A percentile compares a stretch with the other conserved stretches of the same genome.
phyloP scores from a whole-genome alignment of 2,888 invertebrate genomes.

The Mallateleia sp. region DNA sequence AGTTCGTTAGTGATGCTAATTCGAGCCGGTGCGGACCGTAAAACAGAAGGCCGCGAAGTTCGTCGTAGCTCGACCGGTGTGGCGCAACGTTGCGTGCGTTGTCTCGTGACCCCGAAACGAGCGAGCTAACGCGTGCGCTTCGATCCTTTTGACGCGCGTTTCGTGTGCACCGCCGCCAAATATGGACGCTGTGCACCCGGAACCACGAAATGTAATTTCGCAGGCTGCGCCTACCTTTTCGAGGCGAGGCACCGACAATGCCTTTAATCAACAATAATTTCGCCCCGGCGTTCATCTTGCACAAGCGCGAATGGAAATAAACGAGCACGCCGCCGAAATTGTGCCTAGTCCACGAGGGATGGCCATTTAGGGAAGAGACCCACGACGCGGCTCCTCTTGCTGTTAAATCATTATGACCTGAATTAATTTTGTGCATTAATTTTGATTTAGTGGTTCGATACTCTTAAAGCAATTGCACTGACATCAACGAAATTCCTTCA shows the following conservation, averaged over 20 bases:
- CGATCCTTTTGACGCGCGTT: conserved; percentile 31
- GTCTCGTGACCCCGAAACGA: conserved; percentile 15
- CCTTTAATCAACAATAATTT: conserved; percentile 89
- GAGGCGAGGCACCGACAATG: conserved; percentile 84
- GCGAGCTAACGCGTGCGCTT: neutral
- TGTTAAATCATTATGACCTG: no score
- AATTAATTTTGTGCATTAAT: no score
- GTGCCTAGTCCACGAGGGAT: no score
- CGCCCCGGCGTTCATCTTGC: conserved; percentile 52
- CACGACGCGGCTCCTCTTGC: no score
- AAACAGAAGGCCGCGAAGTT: conserved; percentile 71
- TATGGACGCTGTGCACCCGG: conserved; percentile 21
- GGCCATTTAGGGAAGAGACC: no score
- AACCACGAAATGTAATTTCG: conserved; percentile 82
- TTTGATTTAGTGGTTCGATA: no score
- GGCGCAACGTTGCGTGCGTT: conserved; percentile 23
- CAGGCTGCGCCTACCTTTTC: conserved; percentile 83
- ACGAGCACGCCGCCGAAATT: neutral
- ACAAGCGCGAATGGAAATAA: neutral
- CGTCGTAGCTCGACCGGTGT: conserved; percentile 37
- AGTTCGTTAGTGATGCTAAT: conserved; percentile 77
- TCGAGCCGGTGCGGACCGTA: conserved; percentile 64
- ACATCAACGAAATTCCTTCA: no score
- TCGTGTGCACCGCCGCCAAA: conserved; percentile 15
- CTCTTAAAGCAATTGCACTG: no score